Conservation (phyloP, 2,113 vertebrate genomes). For the Callionymus lyra region DNA sequence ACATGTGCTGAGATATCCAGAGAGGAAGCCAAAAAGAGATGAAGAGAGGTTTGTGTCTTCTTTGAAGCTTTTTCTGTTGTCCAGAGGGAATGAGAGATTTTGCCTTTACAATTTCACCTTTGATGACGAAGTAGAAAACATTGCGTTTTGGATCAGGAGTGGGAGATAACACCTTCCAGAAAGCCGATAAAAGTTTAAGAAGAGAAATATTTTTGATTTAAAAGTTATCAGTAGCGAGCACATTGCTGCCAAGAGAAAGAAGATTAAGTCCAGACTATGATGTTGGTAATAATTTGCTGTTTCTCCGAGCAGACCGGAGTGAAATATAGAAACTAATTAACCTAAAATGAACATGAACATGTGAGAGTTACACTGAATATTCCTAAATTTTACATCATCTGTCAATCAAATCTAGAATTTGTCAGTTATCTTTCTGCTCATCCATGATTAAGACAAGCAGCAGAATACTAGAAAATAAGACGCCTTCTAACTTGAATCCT, state of each 20-base stretch:
- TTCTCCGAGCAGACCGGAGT: constrained; percentile 11
- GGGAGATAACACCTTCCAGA: constrained; percentile 6
- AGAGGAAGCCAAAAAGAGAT: constrained; percentile 39
- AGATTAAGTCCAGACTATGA: constrained; percentile 6
- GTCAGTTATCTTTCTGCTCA: too few relatives aligned
- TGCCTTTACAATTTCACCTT: constrained; percentile 29
- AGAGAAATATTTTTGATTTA: constrained; percentile 19
- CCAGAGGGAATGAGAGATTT: constrained; percentile 33
- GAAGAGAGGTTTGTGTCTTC: constrained; percentile 47
- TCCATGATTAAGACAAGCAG: too few relatives aligned
- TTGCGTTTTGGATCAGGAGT: constrained; percentile 5
- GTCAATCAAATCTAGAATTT: too few relatives aligned
- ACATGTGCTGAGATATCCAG: neutral
- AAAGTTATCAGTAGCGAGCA: constrained; percentile 22
- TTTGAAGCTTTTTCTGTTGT: constrained; percentile 50
- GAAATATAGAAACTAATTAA: neutral
- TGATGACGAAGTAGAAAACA: constrained; percentile 28
- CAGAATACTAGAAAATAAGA: too few relatives aligned
- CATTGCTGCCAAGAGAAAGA: constrained; percentile 14
- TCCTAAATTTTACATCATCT: too few relatives aligned
- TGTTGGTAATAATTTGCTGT: constrained; percentile 13
- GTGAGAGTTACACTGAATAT: too few relatives aligned
- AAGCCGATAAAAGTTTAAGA: constrained; percentile 8
- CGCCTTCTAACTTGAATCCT: too few relatives aligned
- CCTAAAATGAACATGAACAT: too few relatives aligned